Evolutionary conservation across 2,113 vertebrate genomes (phyloP), one percentile per base, ranked within the genome.

Genomic region (Neolamprologus devosi): DNA sequence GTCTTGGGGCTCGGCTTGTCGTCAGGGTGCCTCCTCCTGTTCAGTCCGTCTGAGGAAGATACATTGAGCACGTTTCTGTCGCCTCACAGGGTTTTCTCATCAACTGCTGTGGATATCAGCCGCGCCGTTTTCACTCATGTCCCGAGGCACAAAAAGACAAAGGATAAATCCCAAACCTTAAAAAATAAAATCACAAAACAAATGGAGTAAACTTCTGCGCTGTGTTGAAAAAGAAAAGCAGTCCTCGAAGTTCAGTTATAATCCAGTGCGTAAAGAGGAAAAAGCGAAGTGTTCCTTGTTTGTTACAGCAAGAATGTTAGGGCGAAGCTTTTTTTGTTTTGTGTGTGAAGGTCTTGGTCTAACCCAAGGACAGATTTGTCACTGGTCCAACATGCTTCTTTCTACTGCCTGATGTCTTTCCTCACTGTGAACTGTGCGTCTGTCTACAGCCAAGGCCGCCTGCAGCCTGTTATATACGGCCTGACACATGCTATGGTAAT

Each of bases 401-500:
- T 80, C 89, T 70, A 70, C 86, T 88, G 83, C 85, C 87, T 91
- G 63, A 87, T 93, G 94, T 96, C 93, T 96, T 88, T 94, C 95
- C 96, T 95, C 93, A 90, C 95, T 93, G 93, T 94, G 95, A 95
- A 91, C 93, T 95, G 92, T 91, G 95, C 92, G 95, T 95, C 94
- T 96, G 96, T 97, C 96, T 97, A 81, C 93, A 93, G 96, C 91
- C 92, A 94, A 95, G 93, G 93, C 96, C 94, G 97, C 97, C 95
- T 94, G 96, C 95, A 94, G 91, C 94, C 95, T 90, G 96, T 98
- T 99, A 98, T 99, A 99, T 99, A 95, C 94, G 94, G 97, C 97
- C 96, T 95, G 97, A 96, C 96, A 96, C 97, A 97, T 96, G 98
- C 97, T 98, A 98, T 97, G 96, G 95, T 98, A 99, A 99, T 98